phyloP scores from a whole-genome alignment of 2,888 invertebrate species.

The Leptopterna dolabrata region DNA sequence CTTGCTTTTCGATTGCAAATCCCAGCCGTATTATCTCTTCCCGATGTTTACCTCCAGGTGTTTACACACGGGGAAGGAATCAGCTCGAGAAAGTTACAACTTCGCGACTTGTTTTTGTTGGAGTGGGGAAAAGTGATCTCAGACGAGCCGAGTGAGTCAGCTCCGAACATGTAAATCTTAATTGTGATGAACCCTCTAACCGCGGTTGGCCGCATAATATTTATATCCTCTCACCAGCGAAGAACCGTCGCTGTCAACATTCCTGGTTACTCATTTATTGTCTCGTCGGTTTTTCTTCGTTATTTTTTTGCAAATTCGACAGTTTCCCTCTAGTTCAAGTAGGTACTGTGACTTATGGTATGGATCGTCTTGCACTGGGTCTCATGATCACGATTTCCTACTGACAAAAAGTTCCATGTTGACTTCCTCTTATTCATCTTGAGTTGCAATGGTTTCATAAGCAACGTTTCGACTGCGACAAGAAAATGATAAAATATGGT shows the following conservation, averaged over 20 bases:
- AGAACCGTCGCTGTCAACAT: background rate
- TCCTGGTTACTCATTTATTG: background rate
- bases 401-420: background rate
- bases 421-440: background rate
- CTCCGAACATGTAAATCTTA: conserved; percentile 4
- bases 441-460: too few species aligned
- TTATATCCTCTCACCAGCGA: background rate
- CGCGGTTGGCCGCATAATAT: background rate
- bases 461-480: too few species aligned
- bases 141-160: conserved; percentile 9
- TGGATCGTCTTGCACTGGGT: too few species aligned
- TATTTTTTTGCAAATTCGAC: too few species aligned
- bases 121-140: background rate
- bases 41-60: background rate
- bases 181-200: conserved; percentile 9
- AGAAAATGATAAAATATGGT: too few species aligned
- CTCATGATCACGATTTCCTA: background rate
- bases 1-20: background rate
- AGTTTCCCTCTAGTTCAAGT: too few species aligned
- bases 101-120: background rate
- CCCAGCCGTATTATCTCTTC: background rate
- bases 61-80: background rate
- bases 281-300: background rate
- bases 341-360: too few species aligned
- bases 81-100: background rate